These are phyloP conservation scores for Montipora efflorescens DNA, from an alignment of 64 coral and sea anemone genomes.

Conservation along the genomic window DNA sequence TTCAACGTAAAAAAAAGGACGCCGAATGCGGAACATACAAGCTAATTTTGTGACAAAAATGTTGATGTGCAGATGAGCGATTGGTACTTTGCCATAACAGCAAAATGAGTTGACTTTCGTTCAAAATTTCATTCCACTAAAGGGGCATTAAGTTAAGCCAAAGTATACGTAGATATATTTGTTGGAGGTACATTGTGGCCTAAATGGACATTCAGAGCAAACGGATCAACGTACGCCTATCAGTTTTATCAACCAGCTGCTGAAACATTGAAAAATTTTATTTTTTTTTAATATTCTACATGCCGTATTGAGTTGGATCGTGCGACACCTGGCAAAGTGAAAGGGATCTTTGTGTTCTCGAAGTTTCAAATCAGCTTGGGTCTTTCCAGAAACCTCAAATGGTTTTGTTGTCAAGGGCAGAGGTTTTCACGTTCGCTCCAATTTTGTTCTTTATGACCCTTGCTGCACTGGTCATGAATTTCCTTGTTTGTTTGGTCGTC, in stretches of 20 bases:
- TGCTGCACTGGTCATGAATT: conserved; percentile 92
- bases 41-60: neutral
- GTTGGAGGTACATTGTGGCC: neutral
- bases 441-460: conserved; percentile 87
- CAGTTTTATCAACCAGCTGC: conserved; percentile 23
- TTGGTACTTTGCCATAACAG: neutral
- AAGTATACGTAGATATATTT: too few relatives aligned
- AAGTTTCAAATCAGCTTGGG: neutral
- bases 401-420: conserved; percentile 58
- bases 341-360: neutral
- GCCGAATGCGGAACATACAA: neutral
- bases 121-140: neutral
- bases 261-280: neutral
- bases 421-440: conserved; percentile 70
- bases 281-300: neutral
- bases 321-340: neutral
- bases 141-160: too few relatives aligned
- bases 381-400: neutral
- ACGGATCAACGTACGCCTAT: neutral
- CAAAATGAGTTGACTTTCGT: neutral
- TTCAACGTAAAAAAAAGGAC: neutral
- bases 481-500: conserved; percentile 95
- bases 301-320: neutral
- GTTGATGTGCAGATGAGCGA: neutral
- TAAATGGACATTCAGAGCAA: neutral